A percentile compares a stretch with the other conserved stretches of the same genome.
Conservation (phyloP, 2,888 invertebrate genomes). For the Helicoverpa assulta region DNA sequence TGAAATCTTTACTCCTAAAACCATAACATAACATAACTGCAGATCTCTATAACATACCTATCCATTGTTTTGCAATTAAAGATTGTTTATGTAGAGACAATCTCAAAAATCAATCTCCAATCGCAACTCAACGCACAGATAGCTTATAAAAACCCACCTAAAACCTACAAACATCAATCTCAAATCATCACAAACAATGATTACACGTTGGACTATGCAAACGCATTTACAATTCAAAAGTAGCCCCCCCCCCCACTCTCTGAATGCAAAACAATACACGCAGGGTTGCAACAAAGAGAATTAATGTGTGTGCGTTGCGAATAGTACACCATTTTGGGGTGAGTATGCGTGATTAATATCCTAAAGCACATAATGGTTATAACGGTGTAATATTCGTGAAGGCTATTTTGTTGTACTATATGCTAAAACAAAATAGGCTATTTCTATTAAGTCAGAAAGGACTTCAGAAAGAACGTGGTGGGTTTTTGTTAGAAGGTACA, state of each 20-base stretch:
- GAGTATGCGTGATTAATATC: conserved; percentile 12
- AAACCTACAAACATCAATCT: conserved; percentile 43
- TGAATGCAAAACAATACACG: conserved; percentile 56
- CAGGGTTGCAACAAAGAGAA: conserved; percentile 54
- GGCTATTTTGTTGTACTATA: background rate
- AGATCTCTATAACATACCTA: too few relatives aligned
- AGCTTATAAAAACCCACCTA: background rate
- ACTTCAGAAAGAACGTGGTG: too few relatives aligned
- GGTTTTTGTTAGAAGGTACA: too few relatives aligned
- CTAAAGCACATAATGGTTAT: background rate
- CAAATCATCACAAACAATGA: conserved; percentile 56
- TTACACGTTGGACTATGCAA: conserved; percentile 55
- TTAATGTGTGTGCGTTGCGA: conserved; percentile 38
- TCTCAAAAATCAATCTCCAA: too few relatives aligned
- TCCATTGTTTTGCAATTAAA: too few relatives aligned
- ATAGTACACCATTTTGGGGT: conserved; percentile 34
- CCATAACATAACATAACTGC: too few relatives aligned
- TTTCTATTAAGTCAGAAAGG: too few relatives aligned
- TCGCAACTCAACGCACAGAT: too few relatives aligned
- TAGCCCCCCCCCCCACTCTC: conserved; percentile 23
- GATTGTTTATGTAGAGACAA: too few relatives aligned
- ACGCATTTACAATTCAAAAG: conserved; percentile 67
- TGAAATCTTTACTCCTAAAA: too few relatives aligned
- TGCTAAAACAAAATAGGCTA: too few relatives aligned
- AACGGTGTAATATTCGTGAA: background rate